Conservation (phyloP, 2,113 vertebrate genomes). For the Labeo rohita region DNA sequence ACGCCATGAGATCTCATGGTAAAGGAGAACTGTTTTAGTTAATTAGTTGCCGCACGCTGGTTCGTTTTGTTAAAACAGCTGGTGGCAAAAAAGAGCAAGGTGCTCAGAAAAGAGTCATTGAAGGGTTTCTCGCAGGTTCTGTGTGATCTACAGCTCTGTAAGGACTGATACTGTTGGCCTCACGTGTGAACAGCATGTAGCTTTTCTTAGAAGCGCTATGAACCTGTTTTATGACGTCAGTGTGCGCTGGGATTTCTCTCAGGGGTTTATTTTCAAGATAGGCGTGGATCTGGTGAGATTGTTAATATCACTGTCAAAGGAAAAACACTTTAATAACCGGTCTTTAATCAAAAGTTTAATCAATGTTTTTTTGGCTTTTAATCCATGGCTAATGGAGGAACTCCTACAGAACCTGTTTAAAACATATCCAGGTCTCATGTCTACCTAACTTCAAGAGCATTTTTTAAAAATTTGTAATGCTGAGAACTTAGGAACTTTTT, state of each 20-base stretch:
- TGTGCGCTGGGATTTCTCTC: not conserved
- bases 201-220: not conserved
- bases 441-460: not conserved
- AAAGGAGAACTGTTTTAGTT: constrained; percentile 21
- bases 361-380: not conserved
- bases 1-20: constrained; percentile 5
- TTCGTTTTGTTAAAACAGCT: constrained; percentile 34
- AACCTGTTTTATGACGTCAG: not conserved
- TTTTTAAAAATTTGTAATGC: not conserved
- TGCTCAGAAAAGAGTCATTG: not conserved
- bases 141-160: not conserved
- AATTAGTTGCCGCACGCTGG: constrained; percentile 11
- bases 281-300: not conserved
- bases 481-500: not conserved
- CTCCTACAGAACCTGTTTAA: not conserved
- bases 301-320: not conserved
- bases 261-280: not conserved
- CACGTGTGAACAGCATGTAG: not conserved
- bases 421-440: not conserved
- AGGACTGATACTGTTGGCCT: not conserved
- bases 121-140: not conserved
- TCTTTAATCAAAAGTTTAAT: not conserved
- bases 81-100: constrained; percentile 4
- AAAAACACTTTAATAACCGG: not conserved
- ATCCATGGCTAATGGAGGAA: not conserved